Percentiles rank a stretch among this genome's conserved stretches.
phyloP scores from a whole-genome alignment of 1,140 invertebrate species.

The Hypsibius dujardini region DNA sequence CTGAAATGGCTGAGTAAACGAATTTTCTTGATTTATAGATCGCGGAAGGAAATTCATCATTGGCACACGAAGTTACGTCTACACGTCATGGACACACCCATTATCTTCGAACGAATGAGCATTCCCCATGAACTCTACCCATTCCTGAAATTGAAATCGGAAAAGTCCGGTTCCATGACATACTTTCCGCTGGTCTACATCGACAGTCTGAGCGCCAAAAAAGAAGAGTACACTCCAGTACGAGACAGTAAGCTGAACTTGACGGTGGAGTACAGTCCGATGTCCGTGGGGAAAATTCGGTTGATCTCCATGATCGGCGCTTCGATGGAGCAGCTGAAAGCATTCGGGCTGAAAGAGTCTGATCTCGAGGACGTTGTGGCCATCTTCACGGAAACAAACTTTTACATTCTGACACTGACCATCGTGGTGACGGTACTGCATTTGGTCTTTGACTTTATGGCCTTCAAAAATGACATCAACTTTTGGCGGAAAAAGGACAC shows the following conservation, averaged over 20 bases:
- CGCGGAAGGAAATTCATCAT: background rate
- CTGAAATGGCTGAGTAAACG: background rate
- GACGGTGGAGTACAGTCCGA: slow-evolving; percentile 34
- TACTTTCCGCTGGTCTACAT: slow-evolving; percentile 65
- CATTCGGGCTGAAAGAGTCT: slow-evolving; percentile 70
- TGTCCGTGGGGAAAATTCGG: slow-evolving; percentile 38
- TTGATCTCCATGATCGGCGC: slow-evolving; percentile 49
- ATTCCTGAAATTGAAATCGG: background rate
- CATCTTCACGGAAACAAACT: slow-evolving; percentile 84
- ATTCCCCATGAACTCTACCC: background rate
- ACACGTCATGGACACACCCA: slow-evolving; percentile 4
- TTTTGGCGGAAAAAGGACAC: slow-evolving; percentile 72
- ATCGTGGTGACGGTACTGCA: slow-evolving; percentile 76
- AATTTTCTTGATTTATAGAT: background rate
- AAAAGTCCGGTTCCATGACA: slow-evolving; percentile 28
- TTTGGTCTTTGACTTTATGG: slow-evolving; percentile 82
- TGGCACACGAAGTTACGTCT: background rate
- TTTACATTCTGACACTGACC: slow-evolving; percentile 78
- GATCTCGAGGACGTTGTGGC: slow-evolving; percentile 91
- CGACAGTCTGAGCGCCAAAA: slow-evolving; percentile 48
- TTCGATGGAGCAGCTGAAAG: slow-evolving; percentile 51
- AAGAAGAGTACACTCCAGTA: slow-evolving; percentile 23
- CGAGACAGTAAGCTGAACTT: slow-evolving; percentile 25
- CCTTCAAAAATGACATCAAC: slow-evolving; percentile 90
- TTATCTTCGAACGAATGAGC: slow-evolving; percentile 2